phyloP scores from a whole-genome alignment of 2,888 invertebrate genomes.

The Acleris emargana region DNA sequence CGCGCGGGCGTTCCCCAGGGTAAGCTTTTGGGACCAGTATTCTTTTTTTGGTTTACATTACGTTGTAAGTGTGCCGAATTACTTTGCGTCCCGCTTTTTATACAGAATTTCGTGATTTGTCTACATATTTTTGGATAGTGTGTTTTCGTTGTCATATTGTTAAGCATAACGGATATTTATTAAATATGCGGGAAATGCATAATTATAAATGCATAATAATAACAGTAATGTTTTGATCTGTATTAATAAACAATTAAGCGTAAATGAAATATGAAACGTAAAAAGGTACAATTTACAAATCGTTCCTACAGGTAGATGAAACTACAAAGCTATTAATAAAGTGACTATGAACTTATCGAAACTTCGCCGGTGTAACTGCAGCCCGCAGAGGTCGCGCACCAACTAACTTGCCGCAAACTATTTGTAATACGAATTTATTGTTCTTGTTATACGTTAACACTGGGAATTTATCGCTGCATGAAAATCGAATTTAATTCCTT shows the following conservation, averaged over 20 bases:
- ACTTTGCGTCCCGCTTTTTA: slow-evolving; percentile 75
- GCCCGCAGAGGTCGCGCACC: slow-evolving; percentile 73
- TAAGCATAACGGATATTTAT: not conserved
- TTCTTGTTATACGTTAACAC: slow-evolving; percentile 50
- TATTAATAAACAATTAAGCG: not conserved
- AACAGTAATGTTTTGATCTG: not conserved
- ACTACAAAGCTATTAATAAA: slow-evolving; percentile 72
- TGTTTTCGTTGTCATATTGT: slow-evolving; percentile 34
- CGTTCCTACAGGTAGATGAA: slow-evolving; percentile 15
- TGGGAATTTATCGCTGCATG: slow-evolving; percentile 36
- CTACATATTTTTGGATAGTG: slow-evolving; percentile 56
- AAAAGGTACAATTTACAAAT: slow-evolving; percentile 13
- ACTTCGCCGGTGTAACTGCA: slow-evolving; percentile 68
- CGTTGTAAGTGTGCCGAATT: slow-evolving; percentile 81
- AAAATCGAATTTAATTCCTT: slow-evolving; percentile 30
- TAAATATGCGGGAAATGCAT: not conserved
- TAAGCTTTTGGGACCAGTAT: slow-evolving; percentile 81
- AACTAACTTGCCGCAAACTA: slow-evolving; percentile 78
- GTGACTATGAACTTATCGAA: slow-evolving; percentile 75
- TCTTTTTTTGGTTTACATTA: slow-evolving; percentile 83
- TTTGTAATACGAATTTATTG: slow-evolving; percentile 76
- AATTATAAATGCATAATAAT: not conserved
- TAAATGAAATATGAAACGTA: too few species aligned
- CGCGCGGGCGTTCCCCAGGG: slow-evolving; percentile 77
- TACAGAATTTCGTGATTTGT: slow-evolving; percentile 72